Percentiles rank a stretch among this genome's conserved stretches.
These are phyloP conservation scores for Dasypolia templi DNA, from an alignment of 2,888 invertebrate species.

Conservation along the genomic window DNA sequence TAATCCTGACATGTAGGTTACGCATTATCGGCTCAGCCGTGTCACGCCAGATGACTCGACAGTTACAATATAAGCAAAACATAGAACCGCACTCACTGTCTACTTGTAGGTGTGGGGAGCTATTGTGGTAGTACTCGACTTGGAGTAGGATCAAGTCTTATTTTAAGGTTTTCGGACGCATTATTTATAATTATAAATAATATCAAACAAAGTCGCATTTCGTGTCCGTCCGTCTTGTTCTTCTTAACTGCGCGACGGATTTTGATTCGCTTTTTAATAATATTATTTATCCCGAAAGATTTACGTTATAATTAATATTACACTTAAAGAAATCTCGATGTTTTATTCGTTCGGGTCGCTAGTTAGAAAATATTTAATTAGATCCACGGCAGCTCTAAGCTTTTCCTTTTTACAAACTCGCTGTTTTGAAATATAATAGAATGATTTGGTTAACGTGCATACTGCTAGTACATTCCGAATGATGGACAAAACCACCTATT, in stretches of 20 bases:
- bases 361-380: neutral
- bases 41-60: slow-evolving; percentile 74
- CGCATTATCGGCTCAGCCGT: slow-evolving; percentile 69
- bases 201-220: neutral
- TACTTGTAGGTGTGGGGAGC: slow-evolving; percentile 67
- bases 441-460: neutral
- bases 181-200: neutral
- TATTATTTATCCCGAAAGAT: neutral
- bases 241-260: neutral
- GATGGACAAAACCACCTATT: neutral
- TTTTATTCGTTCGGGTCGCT: neutral
- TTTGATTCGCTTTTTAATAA: neutral
- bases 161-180: neutral
- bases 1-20: slow-evolving; percentile 67
- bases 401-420: neutral
- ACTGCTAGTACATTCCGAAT: neutral
- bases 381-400: neutral
- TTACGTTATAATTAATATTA: neutral
- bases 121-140: slow-evolving; percentile 58
- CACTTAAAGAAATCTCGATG: neutral
- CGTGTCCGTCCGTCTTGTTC: neutral
- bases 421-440: neutral
- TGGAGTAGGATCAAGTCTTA: neutral
- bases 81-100: slow-evolving; percentile 78
- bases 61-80: slow-evolving; percentile 75